Percentiles rank a stretch among this genome's conserved stretches.
These are phyloP conservation scores for Conopomorpha cramerella DNA, from an alignment of 1,140 invertebrate genomes.

Conservation along the genomic window DNA sequence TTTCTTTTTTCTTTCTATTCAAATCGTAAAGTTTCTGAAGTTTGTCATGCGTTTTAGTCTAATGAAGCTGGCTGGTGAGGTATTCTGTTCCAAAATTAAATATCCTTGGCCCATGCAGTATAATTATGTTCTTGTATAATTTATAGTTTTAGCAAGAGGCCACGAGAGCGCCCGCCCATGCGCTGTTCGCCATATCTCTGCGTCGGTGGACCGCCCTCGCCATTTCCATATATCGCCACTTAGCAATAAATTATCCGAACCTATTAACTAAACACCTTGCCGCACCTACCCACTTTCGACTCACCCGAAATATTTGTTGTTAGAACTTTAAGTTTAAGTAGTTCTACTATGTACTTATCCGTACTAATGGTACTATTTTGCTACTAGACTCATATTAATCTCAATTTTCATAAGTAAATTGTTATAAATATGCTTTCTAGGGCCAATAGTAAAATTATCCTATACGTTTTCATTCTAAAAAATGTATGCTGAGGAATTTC, in stretches of 20 bases:
- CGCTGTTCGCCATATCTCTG: constrained; percentile 30
- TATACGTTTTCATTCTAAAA: no score
- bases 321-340: neutral
- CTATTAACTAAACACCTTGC: constrained; percentile 4
- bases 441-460: neutral
- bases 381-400: neutral
- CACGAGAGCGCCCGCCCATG: constrained; percentile 24
- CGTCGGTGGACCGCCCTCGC: constrained; percentile 13
- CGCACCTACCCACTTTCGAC: neutral
- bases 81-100: neutral
- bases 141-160: constrained; percentile 4
- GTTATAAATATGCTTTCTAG: neutral
- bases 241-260: constrained; percentile 13
- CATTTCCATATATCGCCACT: constrained; percentile 21
- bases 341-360: neutral
- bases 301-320: neutral
- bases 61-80: no score
- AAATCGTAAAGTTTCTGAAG: no score
- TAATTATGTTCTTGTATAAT: neutral
- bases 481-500: no score
- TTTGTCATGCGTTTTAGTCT: no score
- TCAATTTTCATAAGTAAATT: neutral
- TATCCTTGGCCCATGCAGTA: neutral
- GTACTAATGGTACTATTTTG: neutral
- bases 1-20: no score